Base-by-base conservation (phyloP, 1,140 invertebrate genomes). In the Mylabris phalerata region DNA sequence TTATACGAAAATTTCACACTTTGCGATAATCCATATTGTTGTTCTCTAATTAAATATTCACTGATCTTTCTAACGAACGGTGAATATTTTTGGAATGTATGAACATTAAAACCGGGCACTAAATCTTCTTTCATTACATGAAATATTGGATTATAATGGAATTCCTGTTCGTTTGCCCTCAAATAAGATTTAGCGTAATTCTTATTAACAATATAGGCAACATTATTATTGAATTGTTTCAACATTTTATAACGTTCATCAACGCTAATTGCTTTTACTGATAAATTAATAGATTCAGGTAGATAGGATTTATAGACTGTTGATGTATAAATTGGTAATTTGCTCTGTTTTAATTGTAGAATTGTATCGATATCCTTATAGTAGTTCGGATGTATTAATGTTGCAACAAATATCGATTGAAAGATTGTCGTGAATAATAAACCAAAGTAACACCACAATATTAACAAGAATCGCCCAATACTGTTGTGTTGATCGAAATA, bases 301-400 rank as follows among this genome's bases (percentile, higher is more conserved):
- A 32, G 7, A 32, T 4, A 5, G 4, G 32, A 32, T 32, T 32
- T 32, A 32, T 32, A 32, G 7, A 32, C 7, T 4, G 5, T 7
- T 32, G 51, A 45, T 11, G 51, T 45, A 6, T 24, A 32, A 41
- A 56, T 56, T 2, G 45, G 38, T 19, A 56, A 24, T 24, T 48
- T 48, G 45, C 45, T 56, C 9, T 56, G 4, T 13, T 46, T 27
- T n/a, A 56, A 24, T 45, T 56, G 43, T 38, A 27, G 10, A 56
- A 56, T 48, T 2, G 45, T 56, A 10, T 7, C 40, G 40, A 56
- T 56, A 9, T 56, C n/a, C 7, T 48, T 10, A n/a, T 24, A 3
- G 2, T 45, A 19, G 9, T 48, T 56, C 10, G 54, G 45, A 1
- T 9, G 45, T 4, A 56, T 32, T 13, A 56, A 48, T 9, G 47